Conservation (phyloP, 2,797 vertebrate genomes). For the Hyperoplus immaculatus region DNA sequence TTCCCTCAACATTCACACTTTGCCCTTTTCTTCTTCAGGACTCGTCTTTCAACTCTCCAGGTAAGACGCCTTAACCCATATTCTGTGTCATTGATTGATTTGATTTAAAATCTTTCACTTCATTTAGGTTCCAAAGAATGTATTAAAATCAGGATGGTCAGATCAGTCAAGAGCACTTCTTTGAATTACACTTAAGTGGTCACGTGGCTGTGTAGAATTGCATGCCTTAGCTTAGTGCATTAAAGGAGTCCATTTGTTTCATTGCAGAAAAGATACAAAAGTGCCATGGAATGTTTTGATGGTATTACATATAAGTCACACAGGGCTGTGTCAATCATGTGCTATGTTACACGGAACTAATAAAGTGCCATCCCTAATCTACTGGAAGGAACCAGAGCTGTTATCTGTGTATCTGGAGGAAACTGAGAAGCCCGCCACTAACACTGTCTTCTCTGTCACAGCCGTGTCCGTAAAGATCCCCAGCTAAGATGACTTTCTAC, state of each 20-base stretch:
- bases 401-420: conserved; percentile 79
- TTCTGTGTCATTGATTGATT: not conserved
- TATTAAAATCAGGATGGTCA: not conserved
- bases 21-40: conserved; percentile 15
- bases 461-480: conserved; percentile 56
- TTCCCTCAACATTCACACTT: conserved; percentile 44
- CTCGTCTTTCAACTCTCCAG: conserved; percentile 37
- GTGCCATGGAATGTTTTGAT: not conserved
- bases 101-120: conserved; percentile 1
- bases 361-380: conserved; percentile 52
- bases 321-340: conserved; percentile 24
- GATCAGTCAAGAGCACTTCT: not conserved
- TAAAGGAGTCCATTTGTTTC: conserved; percentile 6
- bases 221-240: conserved; percentile 18
- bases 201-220: conserved; percentile 3
- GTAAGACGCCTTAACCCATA: conserved; percentile 60
- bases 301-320: conserved; percentile 1
- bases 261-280: conserved; percentile 17
- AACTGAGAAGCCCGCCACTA: conserved; percentile 76
- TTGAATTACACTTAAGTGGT: conserved; percentile 3
- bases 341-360: conserved; percentile 26
- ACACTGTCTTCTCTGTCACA: conserved; percentile 79
- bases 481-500: conserved; percentile 91
- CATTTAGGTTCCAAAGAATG: not conserved
- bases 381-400: conserved; percentile 45